Evolutionary conservation across 2,888 invertebrate genomes (phyloP).

Genomic region (Penaeus monodon): DNA sequence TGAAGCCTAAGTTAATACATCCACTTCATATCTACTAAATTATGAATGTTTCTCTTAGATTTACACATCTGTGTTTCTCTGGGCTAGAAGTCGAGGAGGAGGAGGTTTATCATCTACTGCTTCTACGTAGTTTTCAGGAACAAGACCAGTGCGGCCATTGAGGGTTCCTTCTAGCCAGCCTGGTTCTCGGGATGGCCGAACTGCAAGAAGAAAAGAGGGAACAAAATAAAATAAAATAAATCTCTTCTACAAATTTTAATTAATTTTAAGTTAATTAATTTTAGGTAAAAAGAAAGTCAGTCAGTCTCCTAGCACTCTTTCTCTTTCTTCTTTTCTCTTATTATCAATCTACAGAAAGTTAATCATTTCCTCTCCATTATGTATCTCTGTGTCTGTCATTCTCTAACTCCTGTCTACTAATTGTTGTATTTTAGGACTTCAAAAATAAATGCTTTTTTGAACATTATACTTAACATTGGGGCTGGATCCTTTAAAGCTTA

Average conservation of each 20-base stretch:
- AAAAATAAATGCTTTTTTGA: too few relatives aligned
- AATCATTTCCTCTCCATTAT: too few relatives aligned
- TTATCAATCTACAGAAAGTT: too few relatives aligned
- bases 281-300: slow-evolving; percentile 32
- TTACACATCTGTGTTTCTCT: slow-evolving; percentile 61
- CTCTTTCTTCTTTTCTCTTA: too few relatives aligned
- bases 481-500: too few relatives aligned
- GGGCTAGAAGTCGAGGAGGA: slow-evolving; percentile 49
- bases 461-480: too few relatives aligned
- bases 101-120: slow-evolving; percentile 67
- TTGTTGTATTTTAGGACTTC: too few relatives aligned
- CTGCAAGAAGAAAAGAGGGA: slow-evolving; percentile 73
- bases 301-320: neutral
- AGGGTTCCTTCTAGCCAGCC: slow-evolving; percentile 97
- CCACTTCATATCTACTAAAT: slow-evolving; percentile 6
- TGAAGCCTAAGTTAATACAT: slow-evolving; percentile 20
- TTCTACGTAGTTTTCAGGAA: slow-evolving; percentile 97
- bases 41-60: neutral
- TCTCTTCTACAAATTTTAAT: too few relatives aligned
- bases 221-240: neutral
- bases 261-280: neutral
- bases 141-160: slow-evolving; percentile 90
- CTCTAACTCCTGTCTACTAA: too few relatives aligned
- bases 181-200: slow-evolving; percentile 91
- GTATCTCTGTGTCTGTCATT: too few relatives aligned